Percentiles rank a stretch among this genome's conserved stretches.
phyloP scores from a whole-genome alignment of 2,113 vertebrate species.

The Silurus meridionalis region DNA sequence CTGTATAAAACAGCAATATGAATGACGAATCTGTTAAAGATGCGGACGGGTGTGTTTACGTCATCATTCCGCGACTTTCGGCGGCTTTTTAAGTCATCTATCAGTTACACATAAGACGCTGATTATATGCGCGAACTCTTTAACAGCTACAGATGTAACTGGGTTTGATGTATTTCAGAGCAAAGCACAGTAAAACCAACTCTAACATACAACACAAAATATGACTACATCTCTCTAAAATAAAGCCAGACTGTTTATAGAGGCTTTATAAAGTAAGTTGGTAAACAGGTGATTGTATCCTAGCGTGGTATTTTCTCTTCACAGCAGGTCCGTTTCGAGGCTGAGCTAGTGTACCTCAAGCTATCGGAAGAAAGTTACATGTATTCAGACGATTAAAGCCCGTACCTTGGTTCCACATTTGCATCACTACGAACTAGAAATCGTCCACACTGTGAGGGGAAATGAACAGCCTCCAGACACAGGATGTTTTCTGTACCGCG shows the following conservation, averaged over 20 bases:
- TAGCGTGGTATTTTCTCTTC: neutral
- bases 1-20: too few species aligned
- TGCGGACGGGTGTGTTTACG: neutral
- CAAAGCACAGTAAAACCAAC: too few species aligned
- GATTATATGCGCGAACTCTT: neutral
- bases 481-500: neutral
- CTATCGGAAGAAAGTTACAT: neutral
- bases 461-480: neutral
- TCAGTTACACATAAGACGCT: neutral
- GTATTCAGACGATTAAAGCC: neutral
- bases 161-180: neutral
- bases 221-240: neutral
- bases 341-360: neutral
- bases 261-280: neutral
- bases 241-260: neutral
- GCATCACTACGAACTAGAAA: neutral
- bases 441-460: neutral
- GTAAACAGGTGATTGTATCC: neutral
- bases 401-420: constrained; percentile 56
- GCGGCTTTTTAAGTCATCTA: too few species aligned
- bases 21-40: neutral
- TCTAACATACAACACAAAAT: neutral
- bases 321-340: neutral
- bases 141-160: neutral
- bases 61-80: neutral